A percentile compares a stretch with the other conserved stretches of the same genome.
phyloP scores from a whole-genome alignment of 23 tunicate species.

The Styela clava region DNA sequence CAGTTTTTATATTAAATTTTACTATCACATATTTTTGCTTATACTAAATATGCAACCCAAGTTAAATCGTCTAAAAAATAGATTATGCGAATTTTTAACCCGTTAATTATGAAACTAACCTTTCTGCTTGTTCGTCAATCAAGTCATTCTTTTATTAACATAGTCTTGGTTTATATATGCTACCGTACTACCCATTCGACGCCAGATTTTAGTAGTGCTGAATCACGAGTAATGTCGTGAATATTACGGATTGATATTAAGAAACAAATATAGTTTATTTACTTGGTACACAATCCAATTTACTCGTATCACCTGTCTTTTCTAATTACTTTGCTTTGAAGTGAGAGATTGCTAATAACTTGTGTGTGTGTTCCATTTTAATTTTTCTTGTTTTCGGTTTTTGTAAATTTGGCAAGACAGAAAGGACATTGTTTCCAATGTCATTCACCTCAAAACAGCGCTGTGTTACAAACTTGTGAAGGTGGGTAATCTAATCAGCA shows the following conservation, averaged over 20 bases:
- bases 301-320: conserved; percentile 27
- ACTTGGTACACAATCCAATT: conserved; percentile 18
- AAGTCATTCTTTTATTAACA: too few species aligned
- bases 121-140: too few species aligned
- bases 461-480: too few species aligned
- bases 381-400: background rate
- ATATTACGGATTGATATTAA: conserved; percentile 17
- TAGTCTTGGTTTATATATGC: background rate
- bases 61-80: too few species aligned
- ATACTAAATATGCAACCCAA: too few species aligned
- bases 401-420: background rate
- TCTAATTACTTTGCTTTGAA: conserved; percentile 22
- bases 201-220: background rate
- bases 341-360: conserved; percentile 1
- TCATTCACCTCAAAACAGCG: too few species aligned
- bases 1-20: too few species aligned
- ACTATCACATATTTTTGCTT: too few species aligned
- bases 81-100: too few species aligned
- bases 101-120: too few species aligned
- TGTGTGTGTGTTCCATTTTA: background rate
- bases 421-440: too few species aligned
- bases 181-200: background rate
- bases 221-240: conserved; percentile 3
- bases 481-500: too few species aligned
- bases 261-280: conserved; percentile 14